Conservation (phyloP, 2,797 vertebrate genomes). For the Onychomys leucogaster region DNA sequence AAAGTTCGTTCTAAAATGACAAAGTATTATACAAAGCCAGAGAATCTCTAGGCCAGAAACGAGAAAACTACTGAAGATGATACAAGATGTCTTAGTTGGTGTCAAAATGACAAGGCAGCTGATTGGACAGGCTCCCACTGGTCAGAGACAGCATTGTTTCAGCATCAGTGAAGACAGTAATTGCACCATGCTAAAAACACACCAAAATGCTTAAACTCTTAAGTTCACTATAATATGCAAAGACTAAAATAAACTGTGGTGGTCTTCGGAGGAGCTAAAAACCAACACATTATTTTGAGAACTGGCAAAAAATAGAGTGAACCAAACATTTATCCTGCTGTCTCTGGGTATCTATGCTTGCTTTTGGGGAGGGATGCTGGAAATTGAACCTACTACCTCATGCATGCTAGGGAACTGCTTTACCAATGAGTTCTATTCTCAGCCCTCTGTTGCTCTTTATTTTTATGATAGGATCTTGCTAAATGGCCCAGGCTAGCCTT, state of each 20-base stretch:
- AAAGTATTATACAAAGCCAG: conserved; percentile 1
- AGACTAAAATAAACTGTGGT: conserved; percentile 24
- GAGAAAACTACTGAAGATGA: conserved; percentile 39
- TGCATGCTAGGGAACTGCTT: background rate
- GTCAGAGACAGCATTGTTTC: conserved; percentile 30
- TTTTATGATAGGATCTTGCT: background rate
- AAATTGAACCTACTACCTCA: background rate
- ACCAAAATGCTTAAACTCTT: conserved; percentile 49
- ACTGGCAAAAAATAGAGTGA: conserved; percentile 42
- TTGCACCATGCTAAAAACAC: background rate
- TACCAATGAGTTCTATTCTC: background rate
- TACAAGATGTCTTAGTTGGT: conserved; percentile 31
- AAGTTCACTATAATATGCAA: conserved; percentile 13
- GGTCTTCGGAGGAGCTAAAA: background rate
- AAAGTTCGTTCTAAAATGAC: conserved; percentile 36
- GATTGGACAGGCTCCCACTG: background rate
- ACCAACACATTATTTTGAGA: conserved; percentile 54
- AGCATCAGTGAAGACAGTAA: background rate
- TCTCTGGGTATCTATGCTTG: background rate
- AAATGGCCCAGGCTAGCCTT: background rate
- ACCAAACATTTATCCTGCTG: background rate
- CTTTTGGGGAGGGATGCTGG: background rate
- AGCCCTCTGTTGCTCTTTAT: background rate
- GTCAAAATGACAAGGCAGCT: conserved; percentile 12
- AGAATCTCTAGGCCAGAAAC: conserved; percentile 51